Percentiles rank a stretch among this genome's conserved stretches.
phyloP scores from a whole-genome alignment of 2,888 invertebrate genomes.

The Horisme vitalbata region DNA sequence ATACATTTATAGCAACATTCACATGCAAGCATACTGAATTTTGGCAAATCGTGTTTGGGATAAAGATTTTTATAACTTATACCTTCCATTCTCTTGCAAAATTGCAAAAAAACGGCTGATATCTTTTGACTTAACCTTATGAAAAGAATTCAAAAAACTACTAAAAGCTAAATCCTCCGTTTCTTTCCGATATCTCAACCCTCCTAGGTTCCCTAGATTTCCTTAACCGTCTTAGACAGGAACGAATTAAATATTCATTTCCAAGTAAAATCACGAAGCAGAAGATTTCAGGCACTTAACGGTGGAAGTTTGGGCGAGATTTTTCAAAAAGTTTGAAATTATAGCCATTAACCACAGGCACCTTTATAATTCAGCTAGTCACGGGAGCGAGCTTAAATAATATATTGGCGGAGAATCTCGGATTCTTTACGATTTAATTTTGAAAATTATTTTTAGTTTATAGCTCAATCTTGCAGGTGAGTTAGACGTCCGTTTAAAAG shows the following conservation, averaged over 20 bases:
- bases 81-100: too few relatives aligned
- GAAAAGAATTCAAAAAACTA: too few relatives aligned
- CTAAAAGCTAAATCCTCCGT: too few relatives aligned
- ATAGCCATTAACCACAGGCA: conserved; percentile 64
- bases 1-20: too few relatives aligned
- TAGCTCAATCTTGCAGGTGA: too few relatives aligned
- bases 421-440: conserved; percentile 28
- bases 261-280: conserved; percentile 44
- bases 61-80: too few relatives aligned
- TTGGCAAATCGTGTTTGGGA: too few relatives aligned
- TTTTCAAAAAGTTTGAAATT: conserved; percentile 67
- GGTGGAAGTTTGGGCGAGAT: conserved; percentile 54
- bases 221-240: conserved; percentile 34
- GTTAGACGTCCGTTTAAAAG: too few relatives aligned
- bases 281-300: conserved; percentile 45
- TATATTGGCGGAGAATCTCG: conserved; percentile 33
- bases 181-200: background rate
- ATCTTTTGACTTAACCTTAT: too few relatives aligned
- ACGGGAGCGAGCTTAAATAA: conserved; percentile 57
- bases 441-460: background rate
- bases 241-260: conserved; percentile 49
- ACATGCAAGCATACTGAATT: too few relatives aligned
- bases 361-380: conserved; percentile 57
- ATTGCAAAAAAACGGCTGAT: too few relatives aligned
- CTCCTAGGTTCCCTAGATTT: conserved; percentile 15